Base-by-base conservation (phyloP, 2,888 invertebrate genomes). In the Ectemnius cavifrons region DNA sequence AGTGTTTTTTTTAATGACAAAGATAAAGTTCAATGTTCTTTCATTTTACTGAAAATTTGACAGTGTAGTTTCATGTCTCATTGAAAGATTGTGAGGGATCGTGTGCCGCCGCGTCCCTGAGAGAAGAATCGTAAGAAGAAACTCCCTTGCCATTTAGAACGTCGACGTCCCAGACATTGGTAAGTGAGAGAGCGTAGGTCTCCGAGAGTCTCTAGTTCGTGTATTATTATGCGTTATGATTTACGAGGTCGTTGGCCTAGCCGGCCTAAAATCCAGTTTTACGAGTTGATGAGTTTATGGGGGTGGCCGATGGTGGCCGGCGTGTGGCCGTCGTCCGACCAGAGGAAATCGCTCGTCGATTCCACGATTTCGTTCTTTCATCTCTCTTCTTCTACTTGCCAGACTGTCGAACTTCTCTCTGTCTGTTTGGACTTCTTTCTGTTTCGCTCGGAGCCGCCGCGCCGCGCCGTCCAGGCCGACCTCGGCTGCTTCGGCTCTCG, bases 271-370 rank as follows among this genome's bases (percentile, higher is more conserved):
- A 84, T 75, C 69, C 45, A 78, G 58, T 84, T 88, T 89, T 87
- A 87, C 84, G 85, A 88, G 81, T 81, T 82, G 83, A 86, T 85
- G 85, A 87, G 80, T 88, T 89, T 88, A 88, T 86, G 86, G 83
- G 72, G 83, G 86, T 85, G 45, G 67, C 67, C 85, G 84, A 87
- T 87, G 88, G 89, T 89, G 88, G 88, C 88, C 83, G 88, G 86
- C 88, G 87, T 88, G 86, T 87, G 88, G 88, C 87, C 86, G 87
- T 88, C 87, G 86, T 79, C 79, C 85, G 86, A 86, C 86, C 87
- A 88, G 83, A 87, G 85, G 86, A 87, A 86, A 85, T 85, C 78
- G 78, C 64, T 72, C 70, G 71, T 73, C 58, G 73, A 77, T 70
- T 76, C 75, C 65, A 72, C 76, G 67, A 78, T 75, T 72, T 70